Evolutionary conservation across 2,888 invertebrate species (phyloP).

Genomic region (Aquatica leii): DNA sequence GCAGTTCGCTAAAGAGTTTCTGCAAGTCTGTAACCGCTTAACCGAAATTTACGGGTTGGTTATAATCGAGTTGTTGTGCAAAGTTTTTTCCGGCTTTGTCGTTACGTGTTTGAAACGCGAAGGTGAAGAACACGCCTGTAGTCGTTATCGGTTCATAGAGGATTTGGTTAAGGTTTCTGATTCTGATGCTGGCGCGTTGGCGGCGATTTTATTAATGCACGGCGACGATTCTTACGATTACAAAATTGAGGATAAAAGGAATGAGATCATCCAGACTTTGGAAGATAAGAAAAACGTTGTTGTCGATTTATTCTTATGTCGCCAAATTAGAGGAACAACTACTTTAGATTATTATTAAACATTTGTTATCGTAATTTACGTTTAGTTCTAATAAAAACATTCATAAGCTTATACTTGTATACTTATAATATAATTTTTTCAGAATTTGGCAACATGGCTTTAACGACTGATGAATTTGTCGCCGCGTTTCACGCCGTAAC

Average conservation of each 20-base stretch:
- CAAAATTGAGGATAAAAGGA: neutral
- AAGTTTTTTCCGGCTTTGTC: neutral
- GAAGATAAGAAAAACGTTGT: neutral
- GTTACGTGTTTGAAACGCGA: neutral
- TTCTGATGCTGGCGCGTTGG: neutral
- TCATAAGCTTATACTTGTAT: too few species aligned
- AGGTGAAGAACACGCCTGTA: neutral
- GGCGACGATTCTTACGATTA: neutral
- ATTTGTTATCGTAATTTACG: too few species aligned
- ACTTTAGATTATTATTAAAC: constrained; percentile 1
- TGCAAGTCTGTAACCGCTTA: neutral
- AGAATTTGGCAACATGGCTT: neutral
- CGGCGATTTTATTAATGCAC: neutral
- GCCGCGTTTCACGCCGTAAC: constrained; percentile 11
- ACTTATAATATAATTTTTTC: too few species aligned
- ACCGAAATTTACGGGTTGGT: neutral
- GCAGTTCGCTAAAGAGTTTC: neutral
- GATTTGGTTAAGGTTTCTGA: neutral
- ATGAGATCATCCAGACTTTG: neutral
- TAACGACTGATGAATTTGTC: constrained; percentile 15
- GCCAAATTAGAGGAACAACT: neutral
- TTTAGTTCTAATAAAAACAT: too few species aligned
- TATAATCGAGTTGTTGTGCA: neutral
- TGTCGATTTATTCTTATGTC: neutral
- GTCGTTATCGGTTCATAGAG: neutral